Evolutionary conservation across 2,113 vertebrate genomes (phyloP).

Genomic region (Passer montanus): DNA sequence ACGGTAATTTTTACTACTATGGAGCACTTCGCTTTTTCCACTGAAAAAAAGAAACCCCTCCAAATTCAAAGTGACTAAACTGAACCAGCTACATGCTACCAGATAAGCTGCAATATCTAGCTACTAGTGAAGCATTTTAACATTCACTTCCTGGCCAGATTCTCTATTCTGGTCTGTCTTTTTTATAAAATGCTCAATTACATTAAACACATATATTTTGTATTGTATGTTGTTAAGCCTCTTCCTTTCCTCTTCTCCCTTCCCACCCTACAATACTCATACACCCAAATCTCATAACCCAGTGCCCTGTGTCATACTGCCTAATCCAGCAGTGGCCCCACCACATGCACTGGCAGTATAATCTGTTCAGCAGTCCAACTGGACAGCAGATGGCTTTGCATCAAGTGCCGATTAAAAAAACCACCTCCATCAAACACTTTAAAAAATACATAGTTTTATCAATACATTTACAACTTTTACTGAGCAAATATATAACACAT

Average conservation of each 20-base stretch:
- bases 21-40: background rate
- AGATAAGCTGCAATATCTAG: accelerated
- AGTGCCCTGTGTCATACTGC: background rate
- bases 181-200: background rate
- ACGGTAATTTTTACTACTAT: background rate
- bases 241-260: background rate
- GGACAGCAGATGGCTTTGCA: constrained; percentile 62
- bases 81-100: background rate
- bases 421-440: background rate
- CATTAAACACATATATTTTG: background rate
- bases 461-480: background rate
- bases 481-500: background rate
- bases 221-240: background rate
- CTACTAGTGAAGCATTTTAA: background rate
- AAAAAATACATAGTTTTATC: background rate
- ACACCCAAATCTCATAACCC: background rate
- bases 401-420: constrained; percentile 22
- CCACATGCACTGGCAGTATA: background rate
- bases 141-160: background rate
- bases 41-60: background rate
- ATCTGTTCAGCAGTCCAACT: constrained; percentile 47
- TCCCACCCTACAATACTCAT: background rate
- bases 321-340: constrained; percentile 35
- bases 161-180: background rate
- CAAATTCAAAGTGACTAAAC: background rate